Conservation (phyloP, 2,888 invertebrate species). For the Ornithoptera alexandrae region DNA sequence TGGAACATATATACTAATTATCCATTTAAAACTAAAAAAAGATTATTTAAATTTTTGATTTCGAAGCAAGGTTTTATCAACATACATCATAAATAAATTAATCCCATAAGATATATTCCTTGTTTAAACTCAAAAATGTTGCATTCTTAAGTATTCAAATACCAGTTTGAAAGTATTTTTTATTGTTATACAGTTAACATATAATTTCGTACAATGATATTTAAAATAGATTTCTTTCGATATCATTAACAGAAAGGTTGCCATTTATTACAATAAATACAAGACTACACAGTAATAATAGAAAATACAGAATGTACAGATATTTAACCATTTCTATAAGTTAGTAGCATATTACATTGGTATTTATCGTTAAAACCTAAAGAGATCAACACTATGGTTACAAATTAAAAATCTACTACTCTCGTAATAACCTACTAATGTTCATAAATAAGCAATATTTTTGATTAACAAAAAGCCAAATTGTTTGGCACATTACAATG, state of each 20-base stretch:
- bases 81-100: no score
- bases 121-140: slow-evolving; percentile 29
- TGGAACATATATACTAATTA: not conserved
- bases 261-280: slow-evolving; percentile 29
- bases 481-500: slow-evolving; percentile 65
- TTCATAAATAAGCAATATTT: slow-evolving; percentile 4
- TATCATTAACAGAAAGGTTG: slow-evolving; percentile 63
- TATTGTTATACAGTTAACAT: slow-evolving; percentile 74
- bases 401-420: slow-evolving; percentile 11
- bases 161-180: slow-evolving; percentile 36
- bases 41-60: not conserved
- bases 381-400: slow-evolving; percentile 10
- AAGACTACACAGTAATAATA: slow-evolving; percentile 36
- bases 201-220: slow-evolving; percentile 74
- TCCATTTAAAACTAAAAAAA: not conserved
- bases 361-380: not conserved
- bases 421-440: not conserved
- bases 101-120: not conserved
- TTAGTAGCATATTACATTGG: slow-evolving; percentile 3
- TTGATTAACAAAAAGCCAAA: slow-evolving; percentile 41
- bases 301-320: slow-evolving; percentile 16
- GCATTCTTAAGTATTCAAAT: slow-evolving; percentile 35
- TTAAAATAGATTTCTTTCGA: slow-evolving; percentile 76
- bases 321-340: not conserved
- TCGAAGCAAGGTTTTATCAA: no score